A percentile compares a stretch with the other conserved stretches of the same genome.
phyloP scores from a whole-genome alignment of 2,113 vertebrate genomes.

The Callaeas wilsoni region DNA sequence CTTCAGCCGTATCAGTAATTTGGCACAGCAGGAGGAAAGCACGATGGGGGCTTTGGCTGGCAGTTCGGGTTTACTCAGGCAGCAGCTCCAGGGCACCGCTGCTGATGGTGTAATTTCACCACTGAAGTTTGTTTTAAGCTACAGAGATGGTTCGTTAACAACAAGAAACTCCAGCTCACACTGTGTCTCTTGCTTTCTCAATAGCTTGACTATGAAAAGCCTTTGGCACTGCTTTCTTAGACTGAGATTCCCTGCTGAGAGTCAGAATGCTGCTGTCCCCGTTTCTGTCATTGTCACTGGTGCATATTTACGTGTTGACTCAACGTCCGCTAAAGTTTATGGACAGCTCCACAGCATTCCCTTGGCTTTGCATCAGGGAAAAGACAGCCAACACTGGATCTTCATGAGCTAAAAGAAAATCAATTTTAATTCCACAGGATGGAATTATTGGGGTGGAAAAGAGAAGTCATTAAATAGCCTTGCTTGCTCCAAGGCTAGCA shows the following conservation, averaged over 20 bases:
- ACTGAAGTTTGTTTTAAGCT: not conserved
- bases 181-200: not conserved
- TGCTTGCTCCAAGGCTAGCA: not conserved
- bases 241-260: not conserved
- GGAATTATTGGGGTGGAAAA: conserved; percentile 65
- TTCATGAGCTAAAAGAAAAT: conserved; percentile 67
- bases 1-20: not conserved
- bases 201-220: not conserved
- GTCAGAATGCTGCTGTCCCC: not conserved
- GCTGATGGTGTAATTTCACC: not conserved
- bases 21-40: not conserved
- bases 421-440: conserved; percentile 66
- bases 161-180: not conserved
- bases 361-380: not conserved
- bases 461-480: conserved; percentile 27
- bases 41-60: not conserved
- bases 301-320: not conserved
- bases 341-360: not conserved
- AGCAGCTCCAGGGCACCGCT: not conserved
- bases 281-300: not conserved
- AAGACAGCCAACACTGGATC: conserved; percentile 24
- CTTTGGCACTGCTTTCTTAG: not conserved
- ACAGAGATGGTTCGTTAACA: not conserved
- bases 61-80: not conserved
- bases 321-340: not conserved